These are phyloP conservation scores for Gracilinanus agilis DNA, from an alignment of 2,113 vertebrate genomes.

Conservation along the genomic window DNA sequence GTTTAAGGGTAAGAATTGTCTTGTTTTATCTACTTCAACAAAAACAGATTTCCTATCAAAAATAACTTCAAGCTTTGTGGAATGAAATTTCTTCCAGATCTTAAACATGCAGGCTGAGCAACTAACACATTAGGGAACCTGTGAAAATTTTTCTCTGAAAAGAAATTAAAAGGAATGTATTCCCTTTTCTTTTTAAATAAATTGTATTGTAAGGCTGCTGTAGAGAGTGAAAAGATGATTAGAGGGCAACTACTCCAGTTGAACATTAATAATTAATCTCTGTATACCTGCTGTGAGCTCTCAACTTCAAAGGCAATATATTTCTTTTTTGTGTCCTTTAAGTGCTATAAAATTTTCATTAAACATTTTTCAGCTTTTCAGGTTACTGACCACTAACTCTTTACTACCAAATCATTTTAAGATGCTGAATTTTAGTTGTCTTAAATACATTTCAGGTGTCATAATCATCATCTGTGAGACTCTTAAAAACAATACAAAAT, in stretches of 20 bases:
- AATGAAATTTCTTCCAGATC: background rate
- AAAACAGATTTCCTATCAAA: background rate
- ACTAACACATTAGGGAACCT: conserved; percentile 2
- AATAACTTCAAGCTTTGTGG: background rate
- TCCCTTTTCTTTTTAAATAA: conserved; percentile 3
- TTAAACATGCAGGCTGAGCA: background rate
- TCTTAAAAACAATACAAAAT: background rate
- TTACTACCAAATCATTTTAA: background rate
- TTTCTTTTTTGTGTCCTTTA: background rate
- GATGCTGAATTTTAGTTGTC: background rate
- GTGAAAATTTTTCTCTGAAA: background rate
- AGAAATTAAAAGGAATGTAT: background rate
- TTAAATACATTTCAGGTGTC: background rate
- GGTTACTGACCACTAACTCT: background rate
- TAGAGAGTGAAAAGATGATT: background rate
- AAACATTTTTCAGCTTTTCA: background rate
- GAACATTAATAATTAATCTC: conserved; percentile 4
- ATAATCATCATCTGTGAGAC: background rate
- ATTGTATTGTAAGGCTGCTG: background rate
- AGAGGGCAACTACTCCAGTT: background rate
- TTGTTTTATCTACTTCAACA: background rate
- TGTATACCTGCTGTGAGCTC: background rate
- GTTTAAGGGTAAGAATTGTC: conserved; percentile 27
- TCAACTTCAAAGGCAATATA: background rate
- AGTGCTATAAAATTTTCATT: background rate